Conservation (phyloP, 2,888 invertebrate species). For the Andricus curvator region DNA sequence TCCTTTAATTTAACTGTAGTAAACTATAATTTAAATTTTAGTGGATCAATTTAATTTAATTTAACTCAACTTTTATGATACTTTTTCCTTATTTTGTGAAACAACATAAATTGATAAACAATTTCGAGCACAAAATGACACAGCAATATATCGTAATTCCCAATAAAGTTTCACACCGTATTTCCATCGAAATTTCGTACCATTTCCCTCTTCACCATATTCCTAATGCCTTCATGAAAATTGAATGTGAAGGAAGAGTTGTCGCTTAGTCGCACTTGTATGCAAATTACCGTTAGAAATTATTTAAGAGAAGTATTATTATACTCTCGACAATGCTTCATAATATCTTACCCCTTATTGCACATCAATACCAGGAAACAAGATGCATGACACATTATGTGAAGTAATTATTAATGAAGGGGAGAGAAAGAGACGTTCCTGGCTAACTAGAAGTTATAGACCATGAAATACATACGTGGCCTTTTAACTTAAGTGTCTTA, state of each 20-base stretch:
- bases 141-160: background rate
- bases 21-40: background rate
- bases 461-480: background rate
- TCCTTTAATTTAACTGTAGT: too few relatives aligned
- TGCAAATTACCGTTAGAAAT: conserved; percentile 3
- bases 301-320: background rate
- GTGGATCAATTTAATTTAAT: background rate
- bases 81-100: background rate
- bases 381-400: background rate
- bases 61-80: background rate
- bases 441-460: background rate
- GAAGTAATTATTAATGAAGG: conserved; percentile 11
- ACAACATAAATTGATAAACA: background rate
- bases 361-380: background rate
- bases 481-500: background rate
- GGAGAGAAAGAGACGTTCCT: background rate
- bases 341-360: background rate
- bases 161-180: background rate
- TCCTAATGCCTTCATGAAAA: background rate
- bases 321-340: background rate
- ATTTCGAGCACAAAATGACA: background rate
- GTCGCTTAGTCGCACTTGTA: background rate
- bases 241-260: background rate
- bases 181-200: background rate
- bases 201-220: background rate